A percentile compares a stretch with the other conserved stretches of the same genome.
These are phyloP conservation scores for Haliaeetus leucogaster DNA, from an alignment of 2,113 vertebrate genomes.

Conservation along the genomic window DNA sequence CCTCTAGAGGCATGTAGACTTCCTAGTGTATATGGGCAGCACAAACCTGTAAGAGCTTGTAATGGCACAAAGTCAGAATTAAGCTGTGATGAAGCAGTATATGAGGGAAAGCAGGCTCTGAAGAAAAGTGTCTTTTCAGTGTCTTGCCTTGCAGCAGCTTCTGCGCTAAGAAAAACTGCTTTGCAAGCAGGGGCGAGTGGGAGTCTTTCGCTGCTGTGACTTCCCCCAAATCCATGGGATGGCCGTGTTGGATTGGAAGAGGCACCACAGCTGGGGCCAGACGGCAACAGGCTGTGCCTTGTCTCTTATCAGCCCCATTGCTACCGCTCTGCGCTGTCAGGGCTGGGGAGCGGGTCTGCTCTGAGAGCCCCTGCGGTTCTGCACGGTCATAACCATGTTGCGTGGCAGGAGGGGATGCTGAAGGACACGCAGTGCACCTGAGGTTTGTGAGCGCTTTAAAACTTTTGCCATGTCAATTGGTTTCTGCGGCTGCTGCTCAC, in stretches of 20 bases:
- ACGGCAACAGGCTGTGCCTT: neutral
- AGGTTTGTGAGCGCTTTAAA: neutral
- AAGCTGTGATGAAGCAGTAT: neutral
- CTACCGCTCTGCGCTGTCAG: rapidly evolving
- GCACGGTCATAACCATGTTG: rapidly evolving
- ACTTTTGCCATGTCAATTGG: neutral
- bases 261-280: neutral
- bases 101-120: neutral
- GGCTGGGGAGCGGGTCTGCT: neutral
- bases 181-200: neutral
- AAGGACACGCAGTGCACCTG: rapidly evolving
- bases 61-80: neutral
- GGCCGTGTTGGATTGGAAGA: neutral
- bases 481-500: neutral
- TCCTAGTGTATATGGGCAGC: neutral
- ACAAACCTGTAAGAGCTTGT: neutral
- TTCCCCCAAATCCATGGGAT: neutral
- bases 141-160: neutral
- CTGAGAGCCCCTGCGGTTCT: neutral
- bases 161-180: neutral
- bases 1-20: too few relatives aligned
- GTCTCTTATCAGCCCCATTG: neutral
- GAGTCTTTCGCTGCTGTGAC: neutral
- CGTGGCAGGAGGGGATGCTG: rapidly evolving
- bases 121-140: neutral